phyloP scores from a whole-genome alignment of 92 coral and sea anemone species.

The Metridium senile region DNA sequence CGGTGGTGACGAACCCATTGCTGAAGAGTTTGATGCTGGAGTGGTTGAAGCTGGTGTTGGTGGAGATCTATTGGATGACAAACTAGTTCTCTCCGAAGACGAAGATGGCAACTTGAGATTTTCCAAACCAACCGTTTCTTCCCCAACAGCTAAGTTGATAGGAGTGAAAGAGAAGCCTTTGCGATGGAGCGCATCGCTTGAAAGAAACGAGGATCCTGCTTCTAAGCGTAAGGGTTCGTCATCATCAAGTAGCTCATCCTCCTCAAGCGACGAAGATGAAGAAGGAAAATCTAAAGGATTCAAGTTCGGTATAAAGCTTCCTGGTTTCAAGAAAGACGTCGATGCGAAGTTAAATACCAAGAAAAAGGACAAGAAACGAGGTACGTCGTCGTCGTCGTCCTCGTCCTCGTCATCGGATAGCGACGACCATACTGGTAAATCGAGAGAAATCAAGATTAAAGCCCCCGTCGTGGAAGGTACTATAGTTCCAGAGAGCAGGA shows the following conservation, averaged over 20 bases:
- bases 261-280: constrained; percentile 26
- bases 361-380: not conserved
- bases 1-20: constrained; percentile 3
- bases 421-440: constrained; percentile 18
- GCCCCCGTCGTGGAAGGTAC: constrained; percentile 5
- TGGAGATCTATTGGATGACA: not conserved
- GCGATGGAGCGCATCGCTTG: constrained; percentile 16
- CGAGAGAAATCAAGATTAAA: constrained; percentile 23
- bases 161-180: constrained; percentile 16
- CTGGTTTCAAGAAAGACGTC: constrained; percentile 18
- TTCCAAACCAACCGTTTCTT: constrained; percentile 12
- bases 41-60: constrained; percentile 1
- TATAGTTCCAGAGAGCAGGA: constrained; percentile 13
- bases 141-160: constrained; percentile 20
- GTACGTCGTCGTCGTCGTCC: constrained; percentile 25
- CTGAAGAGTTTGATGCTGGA: constrained; percentile 20
- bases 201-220: not conserved
- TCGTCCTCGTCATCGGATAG: constrained; percentile 35
- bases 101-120: constrained; percentile 44
- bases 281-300: constrained; percentile 26
- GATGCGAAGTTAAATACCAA: constrained; percentile 4
- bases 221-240: not conserved
- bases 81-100: constrained; percentile 23
- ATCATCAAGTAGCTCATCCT: constrained; percentile 17
- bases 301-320: constrained; percentile 33